A percentile compares a stretch with the other conserved stretches of the same genome.
Evolutionary conservation across 2,888 invertebrate species (phyloP).

Genomic region (Microdon myrmicae): DNA sequence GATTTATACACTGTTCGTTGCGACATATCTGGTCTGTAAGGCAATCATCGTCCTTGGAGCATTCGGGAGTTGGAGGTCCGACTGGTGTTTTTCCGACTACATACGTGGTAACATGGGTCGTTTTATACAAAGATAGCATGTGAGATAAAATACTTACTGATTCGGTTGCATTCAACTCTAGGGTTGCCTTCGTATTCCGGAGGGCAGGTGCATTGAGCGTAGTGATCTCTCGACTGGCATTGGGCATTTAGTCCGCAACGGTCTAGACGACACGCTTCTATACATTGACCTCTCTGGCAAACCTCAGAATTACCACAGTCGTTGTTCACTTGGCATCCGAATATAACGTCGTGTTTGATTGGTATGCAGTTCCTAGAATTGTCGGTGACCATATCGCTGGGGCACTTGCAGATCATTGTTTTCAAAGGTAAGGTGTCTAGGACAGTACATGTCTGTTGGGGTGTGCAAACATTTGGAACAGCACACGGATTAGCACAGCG

Average conservation of each 20-base stretch:
- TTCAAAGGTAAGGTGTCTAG: slow-evolving; percentile 82
- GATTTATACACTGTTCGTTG: slow-evolving; percentile 81
- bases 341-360: slow-evolving; percentile 69
- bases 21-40: slow-evolving; percentile 78
- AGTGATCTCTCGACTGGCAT: slow-evolving; percentile 80
- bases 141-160: slow-evolving; percentile 63
- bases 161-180: slow-evolving; percentile 77
- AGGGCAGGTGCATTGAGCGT: slow-evolving; percentile 82
- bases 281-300: slow-evolving; percentile 80
- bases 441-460: slow-evolving; percentile 82
- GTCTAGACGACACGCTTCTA: slow-evolving; percentile 81
- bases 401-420: slow-evolving; percentile 88
- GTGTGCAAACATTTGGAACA: slow-evolving; percentile 76
- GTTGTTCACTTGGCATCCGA: slow-evolving; percentile 76
- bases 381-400: slow-evolving; percentile 81
- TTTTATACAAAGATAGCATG: background rate
- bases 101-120: background rate
- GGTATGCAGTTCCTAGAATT: slow-evolving; percentile 77
- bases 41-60: slow-evolving; percentile 83
- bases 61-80: slow-evolving; percentile 71
- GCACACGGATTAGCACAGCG: slow-evolving; percentile 83
- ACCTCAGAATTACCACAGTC: slow-evolving; percentile 81
- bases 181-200: slow-evolving; percentile 82
- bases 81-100: slow-evolving; percentile 59
- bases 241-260: slow-evolving; percentile 85